A percentile compares a stretch with the other conserved stretches of the same genome.
These are phyloP conservation scores for Cydia fagiglandana DNA, from an alignment of 1,140 invertebrate genomes.

Conservation along the genomic window DNA sequence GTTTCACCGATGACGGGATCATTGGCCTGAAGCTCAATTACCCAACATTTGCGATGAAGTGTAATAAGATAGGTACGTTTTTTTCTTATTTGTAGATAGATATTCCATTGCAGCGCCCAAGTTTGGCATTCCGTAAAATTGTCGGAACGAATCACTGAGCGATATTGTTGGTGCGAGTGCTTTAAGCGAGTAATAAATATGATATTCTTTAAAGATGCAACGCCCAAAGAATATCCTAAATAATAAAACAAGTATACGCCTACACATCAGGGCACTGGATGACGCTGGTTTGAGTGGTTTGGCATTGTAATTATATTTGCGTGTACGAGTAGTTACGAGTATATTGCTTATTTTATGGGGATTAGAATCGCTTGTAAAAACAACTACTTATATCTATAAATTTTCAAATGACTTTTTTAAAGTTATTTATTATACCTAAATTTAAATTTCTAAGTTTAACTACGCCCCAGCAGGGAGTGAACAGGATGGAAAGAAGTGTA, in stretches of 20 bases:
- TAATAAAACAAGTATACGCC: neutral
- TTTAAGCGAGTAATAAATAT: conserved; percentile 31
- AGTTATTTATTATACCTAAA: neutral
- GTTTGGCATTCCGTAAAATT: conserved; percentile 46
- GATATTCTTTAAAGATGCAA: conserved; percentile 14
- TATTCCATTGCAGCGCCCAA: conserved; percentile 38
- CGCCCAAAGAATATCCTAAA: conserved; percentile 15
- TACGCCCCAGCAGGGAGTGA: no score
- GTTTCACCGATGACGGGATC: conserved; percentile 37
- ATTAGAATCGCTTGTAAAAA: neutral
- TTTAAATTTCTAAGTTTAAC: no score
- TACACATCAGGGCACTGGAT: neutral
- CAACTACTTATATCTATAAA: neutral
- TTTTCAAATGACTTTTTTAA: neutral
- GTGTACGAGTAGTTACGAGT: neutral
- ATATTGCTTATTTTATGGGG: neutral
- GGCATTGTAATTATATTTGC: conserved; percentile 10
- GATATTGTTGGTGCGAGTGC: conserved; percentile 36
- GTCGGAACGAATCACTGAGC: conserved; percentile 44
- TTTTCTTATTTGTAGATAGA: conserved; percentile 41
- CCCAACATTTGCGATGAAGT: conserved; percentile 27
- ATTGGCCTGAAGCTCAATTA: conserved; percentile 45
- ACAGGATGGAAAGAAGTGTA: no score
- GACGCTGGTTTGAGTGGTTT: conserved; percentile 16
- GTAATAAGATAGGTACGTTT: conserved; percentile 1